Conservation (phyloP, 2,797 vertebrate genomes). For the Columba guinea region DNA sequence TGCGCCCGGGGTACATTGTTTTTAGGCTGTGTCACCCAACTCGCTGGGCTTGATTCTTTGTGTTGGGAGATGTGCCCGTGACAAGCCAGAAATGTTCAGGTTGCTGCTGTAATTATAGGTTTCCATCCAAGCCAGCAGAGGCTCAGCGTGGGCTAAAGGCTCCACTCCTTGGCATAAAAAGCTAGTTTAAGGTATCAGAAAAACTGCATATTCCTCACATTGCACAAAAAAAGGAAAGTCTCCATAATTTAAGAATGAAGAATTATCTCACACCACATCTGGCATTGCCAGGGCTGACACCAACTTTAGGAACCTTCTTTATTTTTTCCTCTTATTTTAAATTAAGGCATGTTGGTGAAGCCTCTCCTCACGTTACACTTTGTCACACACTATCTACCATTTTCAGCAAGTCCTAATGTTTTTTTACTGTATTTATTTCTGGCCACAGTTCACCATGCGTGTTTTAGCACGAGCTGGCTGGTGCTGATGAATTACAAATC, state of each 20-base stretch:
- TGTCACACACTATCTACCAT: background rate
- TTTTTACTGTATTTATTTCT: background rate
- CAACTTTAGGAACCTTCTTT: background rate
- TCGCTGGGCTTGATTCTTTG: conserved; percentile 2
- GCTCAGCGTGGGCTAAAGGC: background rate
- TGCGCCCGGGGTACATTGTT: background rate
- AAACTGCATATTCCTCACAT: accelerated
- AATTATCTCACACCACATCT: background rate
- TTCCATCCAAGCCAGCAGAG: background rate
- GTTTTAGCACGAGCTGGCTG: background rate
- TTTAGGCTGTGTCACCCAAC: background rate
- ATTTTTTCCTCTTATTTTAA: background rate
- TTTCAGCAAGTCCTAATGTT: background rate
- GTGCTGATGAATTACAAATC: background rate
- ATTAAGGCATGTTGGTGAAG: background rate
- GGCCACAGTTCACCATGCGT: background rate
- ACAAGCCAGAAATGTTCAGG: background rate
- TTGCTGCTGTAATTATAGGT: conserved; percentile 11
- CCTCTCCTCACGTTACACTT: background rate
- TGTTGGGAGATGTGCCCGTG: background rate
- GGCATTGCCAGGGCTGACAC: background rate
- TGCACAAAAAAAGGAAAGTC: background rate
- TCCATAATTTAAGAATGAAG: too few relatives aligned
- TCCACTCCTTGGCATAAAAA: background rate
- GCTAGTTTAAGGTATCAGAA: background rate